Evolutionary conservation across 2,888 invertebrate genomes (phyloP).

Genomic region (Acrobasis consociella): DNA sequence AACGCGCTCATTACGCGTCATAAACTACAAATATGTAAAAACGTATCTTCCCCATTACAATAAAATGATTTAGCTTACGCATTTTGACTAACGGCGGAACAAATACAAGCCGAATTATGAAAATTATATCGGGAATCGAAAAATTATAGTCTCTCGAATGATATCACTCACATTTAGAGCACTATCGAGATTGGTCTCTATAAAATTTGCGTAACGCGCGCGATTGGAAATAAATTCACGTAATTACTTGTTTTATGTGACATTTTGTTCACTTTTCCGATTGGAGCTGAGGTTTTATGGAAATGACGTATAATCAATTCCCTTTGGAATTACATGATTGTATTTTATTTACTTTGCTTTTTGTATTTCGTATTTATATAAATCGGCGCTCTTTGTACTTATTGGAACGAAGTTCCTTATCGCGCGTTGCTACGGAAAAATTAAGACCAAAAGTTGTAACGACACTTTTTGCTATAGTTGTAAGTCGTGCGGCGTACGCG

Average conservation of each 20-base stretch:
- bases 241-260: constrained; percentile 28
- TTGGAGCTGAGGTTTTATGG: not conserved
- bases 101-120: constrained; percentile 71
- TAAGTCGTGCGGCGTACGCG: no score
- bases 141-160: constrained; percentile 51
- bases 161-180: constrained; percentile 49
- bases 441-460: no score
- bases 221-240: constrained; percentile 62
- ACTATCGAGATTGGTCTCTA: constrained; percentile 77
- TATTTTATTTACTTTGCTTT: no score
- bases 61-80: constrained; percentile 14
- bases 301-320: not conserved
- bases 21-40: constrained; percentile 11
- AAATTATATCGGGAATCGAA: constrained; percentile 65
- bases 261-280: constrained; percentile 28
- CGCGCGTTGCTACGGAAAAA: no score
- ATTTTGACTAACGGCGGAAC: constrained; percentile 54
- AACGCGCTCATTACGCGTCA: constrained; percentile 1
- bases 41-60: not conserved
- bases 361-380: no score
- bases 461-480: no score
- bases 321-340: not conserved
- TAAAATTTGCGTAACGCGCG: constrained; percentile 66
- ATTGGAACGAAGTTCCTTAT: no score
- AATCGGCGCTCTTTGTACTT: no score